phyloP scores from a whole-genome alignment of 2,113 vertebrate species.

The Orthonyx spaldingii region DNA sequence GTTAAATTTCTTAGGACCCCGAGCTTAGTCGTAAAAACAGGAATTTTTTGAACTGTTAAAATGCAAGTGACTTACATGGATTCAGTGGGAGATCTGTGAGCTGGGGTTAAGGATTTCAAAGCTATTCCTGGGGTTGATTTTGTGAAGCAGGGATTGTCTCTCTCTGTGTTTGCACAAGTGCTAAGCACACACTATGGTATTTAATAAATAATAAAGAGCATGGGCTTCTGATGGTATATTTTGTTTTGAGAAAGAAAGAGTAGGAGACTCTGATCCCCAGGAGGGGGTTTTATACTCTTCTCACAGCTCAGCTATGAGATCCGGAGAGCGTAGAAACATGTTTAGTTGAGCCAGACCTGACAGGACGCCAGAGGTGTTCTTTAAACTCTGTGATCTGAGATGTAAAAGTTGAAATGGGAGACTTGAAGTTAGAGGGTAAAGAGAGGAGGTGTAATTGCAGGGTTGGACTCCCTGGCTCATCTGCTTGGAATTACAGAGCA shows the following conservation, averaged over 20 bases:
- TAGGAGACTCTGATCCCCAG: not conserved
- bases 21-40: not conserved
- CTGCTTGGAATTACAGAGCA: constrained; percentile 84
- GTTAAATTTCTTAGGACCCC: not conserved
- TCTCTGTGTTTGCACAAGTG: constrained; percentile 45
- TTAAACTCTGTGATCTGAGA: constrained; percentile 58
- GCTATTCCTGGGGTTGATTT: not conserved
- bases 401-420: constrained; percentile 63
- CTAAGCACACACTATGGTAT: constrained; percentile 23
- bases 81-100: not conserved
- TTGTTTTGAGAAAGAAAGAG: constrained; percentile 27
- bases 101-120: not conserved
- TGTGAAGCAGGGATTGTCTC: not conserved
- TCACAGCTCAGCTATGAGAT: not conserved
- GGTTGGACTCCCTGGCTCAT: constrained; percentile 76
- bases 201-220: constrained; percentile 53
- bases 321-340: not conserved
- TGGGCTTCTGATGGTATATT: constrained; percentile 10
- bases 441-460: constrained; percentile 80
- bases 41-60: not conserved
- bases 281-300: constrained; percentile 4
- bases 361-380: constrained; percentile 65
- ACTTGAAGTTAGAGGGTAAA: constrained; percentile 72
- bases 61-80: not conserved
- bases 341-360: constrained; percentile 54